Base-by-base conservation (phyloP, 2,113 vertebrate species). In the Poecilia latipinna region DNA sequence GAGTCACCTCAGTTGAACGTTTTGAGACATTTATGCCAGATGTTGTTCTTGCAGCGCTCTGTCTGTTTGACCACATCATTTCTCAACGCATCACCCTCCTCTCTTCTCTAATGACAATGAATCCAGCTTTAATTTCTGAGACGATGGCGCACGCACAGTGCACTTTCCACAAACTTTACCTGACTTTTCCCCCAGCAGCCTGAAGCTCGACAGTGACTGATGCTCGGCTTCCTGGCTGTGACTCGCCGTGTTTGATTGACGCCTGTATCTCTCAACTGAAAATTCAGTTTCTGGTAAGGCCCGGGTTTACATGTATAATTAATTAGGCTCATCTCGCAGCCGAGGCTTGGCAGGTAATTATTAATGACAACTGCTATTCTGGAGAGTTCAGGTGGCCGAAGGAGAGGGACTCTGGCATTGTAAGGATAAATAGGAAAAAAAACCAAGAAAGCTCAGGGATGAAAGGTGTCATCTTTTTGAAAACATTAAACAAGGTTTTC, bases 291-390 rank as follows among this genome's bases (percentile, higher is more conserved):
- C 77, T 82, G 87, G 81, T 82, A 80, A 86, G 74, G 71, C 70
- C 80, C 61, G 0, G 82, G 85, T 86, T 76, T 77, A 87, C 84
- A 88, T 89, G 78, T 78, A 81, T 89, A 82, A 92, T 91, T 89
- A 90, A 92, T 89, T 73, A 78, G 77, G 32, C 79, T 77, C 82
- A 29, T 80, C 78, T 75, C 75, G 79, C 80, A 66, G 67, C 65
- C 7, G 28, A 72, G 74, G 78, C 83, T 42, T 68, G 78, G 84
- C 85, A 87, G 86, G 88, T 90, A 88, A 91, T 92, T 87, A 83
- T 90, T 87, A 86, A 88, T 78, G 83, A 65, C 66, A 78, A 76
- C 70, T 44, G 26, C 61, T 68, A 69, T 68, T 78, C 75, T 84
- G 74, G 68, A 72, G 33, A 79, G 73, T 31, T 54, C 17, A 26